Evolutionary conservation across 2,113 vertebrate genomes (phyloP).

Genomic region (Piprites chloris): DNA sequence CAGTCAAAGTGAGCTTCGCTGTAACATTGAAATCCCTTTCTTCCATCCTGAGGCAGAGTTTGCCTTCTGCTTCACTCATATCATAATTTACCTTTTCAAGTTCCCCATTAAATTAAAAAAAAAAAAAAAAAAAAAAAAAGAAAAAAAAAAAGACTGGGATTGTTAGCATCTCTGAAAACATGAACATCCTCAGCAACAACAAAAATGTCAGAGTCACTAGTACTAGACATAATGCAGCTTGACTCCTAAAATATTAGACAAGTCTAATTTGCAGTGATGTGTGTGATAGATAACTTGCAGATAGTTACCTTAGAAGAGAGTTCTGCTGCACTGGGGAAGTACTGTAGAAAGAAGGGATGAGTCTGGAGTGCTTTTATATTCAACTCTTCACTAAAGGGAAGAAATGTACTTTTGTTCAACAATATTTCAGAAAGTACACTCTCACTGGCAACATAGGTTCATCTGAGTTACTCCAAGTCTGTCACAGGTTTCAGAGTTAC

Average conservation of each 20-base stretch:
- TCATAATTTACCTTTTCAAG: conserved; percentile 71
- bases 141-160: background rate
- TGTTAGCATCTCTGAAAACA: background rate
- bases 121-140: background rate
- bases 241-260: background rate
- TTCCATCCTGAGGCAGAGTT: conserved; percentile 67
- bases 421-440: background rate
- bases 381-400: conserved; percentile 76
- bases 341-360: conserved; percentile 53
- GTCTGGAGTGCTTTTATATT: conserved; percentile 77
- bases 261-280: background rate
- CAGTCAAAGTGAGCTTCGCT: conserved; percentile 53
- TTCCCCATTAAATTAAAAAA: background rate
- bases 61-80: conserved; percentile 49
- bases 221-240: background rate
- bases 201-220: background rate
- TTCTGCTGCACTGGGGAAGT: conserved; percentile 69
- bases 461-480: background rate
- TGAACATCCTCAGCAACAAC: background rate
- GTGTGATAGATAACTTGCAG: background rate
- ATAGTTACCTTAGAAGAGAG: conserved; percentile 70
- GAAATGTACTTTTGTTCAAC: background rate
- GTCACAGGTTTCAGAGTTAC: background rate
- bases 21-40: conserved; percentile 57
- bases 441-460: background rate